A percentile compares a stretch with the other conserved stretches of the same genome.
phyloP scores from a whole-genome alignment of 2,797 vertebrate genomes.

The Sebastiscus tertius region DNA sequence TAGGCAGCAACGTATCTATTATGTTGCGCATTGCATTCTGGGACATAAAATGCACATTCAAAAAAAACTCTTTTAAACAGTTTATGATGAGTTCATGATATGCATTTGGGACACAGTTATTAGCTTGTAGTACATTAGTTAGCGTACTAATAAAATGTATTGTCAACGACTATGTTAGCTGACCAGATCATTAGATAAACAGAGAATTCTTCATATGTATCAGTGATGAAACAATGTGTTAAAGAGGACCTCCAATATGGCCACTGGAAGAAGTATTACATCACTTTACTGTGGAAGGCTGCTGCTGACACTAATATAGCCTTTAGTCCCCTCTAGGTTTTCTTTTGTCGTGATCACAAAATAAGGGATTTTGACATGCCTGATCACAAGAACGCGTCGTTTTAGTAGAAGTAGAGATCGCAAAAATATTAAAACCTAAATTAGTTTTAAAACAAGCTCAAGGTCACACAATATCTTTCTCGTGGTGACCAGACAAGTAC shows the following conservation, averaged over 20 bases:
- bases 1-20: not conserved
- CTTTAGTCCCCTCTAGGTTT: not conserved
- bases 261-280: not conserved
- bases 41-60: not conserved
- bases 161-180: not conserved
- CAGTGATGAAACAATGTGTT: not conserved
- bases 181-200: not conserved
- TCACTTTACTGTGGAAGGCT: not conserved
- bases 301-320: not conserved
- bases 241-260: not conserved
- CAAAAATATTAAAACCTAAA: not conserved
- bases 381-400: not conserved
- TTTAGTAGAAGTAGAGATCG: not conserved
- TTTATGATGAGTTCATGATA: not conserved
- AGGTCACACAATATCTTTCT: not conserved
- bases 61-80: not conserved
- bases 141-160: not conserved
- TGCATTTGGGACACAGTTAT: not conserved
- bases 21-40: not conserved
- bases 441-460: not conserved
- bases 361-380: not conserved
- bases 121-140: not conserved
- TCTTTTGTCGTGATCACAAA: not conserved
- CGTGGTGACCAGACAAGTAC: not conserved
- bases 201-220: not conserved